A percentile compares a stretch with the other conserved stretches of the same genome.
These are phyloP conservation scores for Aphelinus certus DNA, from an alignment of 1,140 invertebrate genomes.

Conservation along the genomic window DNA sequence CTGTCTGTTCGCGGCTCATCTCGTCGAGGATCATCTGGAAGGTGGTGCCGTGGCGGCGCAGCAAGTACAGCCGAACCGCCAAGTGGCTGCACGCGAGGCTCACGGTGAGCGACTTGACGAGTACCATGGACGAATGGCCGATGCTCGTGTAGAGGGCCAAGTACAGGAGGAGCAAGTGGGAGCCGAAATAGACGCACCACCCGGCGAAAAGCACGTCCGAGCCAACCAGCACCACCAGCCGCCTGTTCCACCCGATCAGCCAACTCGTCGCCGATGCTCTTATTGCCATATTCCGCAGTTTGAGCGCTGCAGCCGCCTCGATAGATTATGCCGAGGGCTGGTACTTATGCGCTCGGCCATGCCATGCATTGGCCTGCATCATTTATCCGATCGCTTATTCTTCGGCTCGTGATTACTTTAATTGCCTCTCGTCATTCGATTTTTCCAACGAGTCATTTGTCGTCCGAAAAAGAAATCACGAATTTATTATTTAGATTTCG, in stretches of 20 bases:
- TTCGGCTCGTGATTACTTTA: too few relatives aligned
- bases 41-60: not conserved
- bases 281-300: too few relatives aligned
- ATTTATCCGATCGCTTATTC: not conserved
- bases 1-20: not conserved
- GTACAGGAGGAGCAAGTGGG: conserved; percentile 41
- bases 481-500: too few relatives aligned
- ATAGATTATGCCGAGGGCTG: too few relatives aligned
- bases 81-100: not conserved
- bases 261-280: too few relatives aligned
- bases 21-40: not conserved
- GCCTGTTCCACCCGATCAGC: conserved; percentile 35
- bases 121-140: not conserved
- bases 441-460: too few relatives aligned
- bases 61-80: not conserved
- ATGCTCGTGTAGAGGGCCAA: conserved; percentile 19
- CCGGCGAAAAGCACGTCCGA: conserved; percentile 36
- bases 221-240: conserved; percentile 40
- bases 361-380: conserved; percentile 8
- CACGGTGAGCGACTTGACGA: not conserved
- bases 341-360: conserved; percentile 9
- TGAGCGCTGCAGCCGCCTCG: too few relatives aligned
- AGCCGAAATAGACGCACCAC: conserved; percentile 32
- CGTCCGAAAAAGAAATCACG: too few relatives aligned
- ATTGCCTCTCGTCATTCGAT: too few relatives aligned